These are phyloP conservation scores for Cheumatopsyche charites DNA, from an alignment of 1,140 invertebrate genomes.

Conservation along the genomic window DNA sequence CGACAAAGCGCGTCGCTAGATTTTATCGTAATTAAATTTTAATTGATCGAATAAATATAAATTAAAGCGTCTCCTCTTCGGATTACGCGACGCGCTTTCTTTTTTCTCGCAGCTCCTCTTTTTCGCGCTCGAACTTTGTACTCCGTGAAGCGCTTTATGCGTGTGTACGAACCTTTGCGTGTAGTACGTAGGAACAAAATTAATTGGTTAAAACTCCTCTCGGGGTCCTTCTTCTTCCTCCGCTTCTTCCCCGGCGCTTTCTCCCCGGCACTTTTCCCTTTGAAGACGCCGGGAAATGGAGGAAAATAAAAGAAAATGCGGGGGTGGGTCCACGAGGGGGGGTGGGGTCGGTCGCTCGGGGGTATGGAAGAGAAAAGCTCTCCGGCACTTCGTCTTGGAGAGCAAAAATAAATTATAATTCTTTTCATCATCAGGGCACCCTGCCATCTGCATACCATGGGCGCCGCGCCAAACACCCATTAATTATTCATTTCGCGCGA, in stretches of 20 bases:
- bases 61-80: slow-evolving; percentile 38
- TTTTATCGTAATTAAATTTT: slow-evolving; percentile 50
- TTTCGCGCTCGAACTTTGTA: slow-evolving; percentile 4
- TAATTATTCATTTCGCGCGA: slow-evolving; percentile 34
- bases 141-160: slow-evolving; percentile 40
- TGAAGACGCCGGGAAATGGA: slow-evolving; percentile 49
- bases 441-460: slow-evolving; percentile 49
- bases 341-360: slow-evolving; percentile 24
- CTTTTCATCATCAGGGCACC: slow-evolving; percentile 49
- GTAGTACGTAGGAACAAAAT: slow-evolving; percentile 59
- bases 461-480: slow-evolving; percentile 37
- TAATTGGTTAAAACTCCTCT: slow-evolving; percentile 67
- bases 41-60: slow-evolving; percentile 49
- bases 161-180: slow-evolving; percentile 34
- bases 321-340: slow-evolving; percentile 43
- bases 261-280: slow-evolving; percentile 50
- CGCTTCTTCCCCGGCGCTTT: slow-evolving; percentile 49
- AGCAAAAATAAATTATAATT: slow-evolving; percentile 50
- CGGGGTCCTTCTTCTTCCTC: slow-evolving; percentile 56
- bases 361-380: slow-evolving; percentile 44
- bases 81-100: slow-evolving; percentile 18
- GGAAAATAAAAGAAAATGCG: slow-evolving; percentile 49
- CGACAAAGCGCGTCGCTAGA: slow-evolving; percentile 31
- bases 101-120: neutral
- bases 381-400: slow-evolving; percentile 49